These are phyloP conservation scores for Helostoma temminkii DNA, from an alignment of 2,797 vertebrate species.

Conservation along the genomic window DNA sequence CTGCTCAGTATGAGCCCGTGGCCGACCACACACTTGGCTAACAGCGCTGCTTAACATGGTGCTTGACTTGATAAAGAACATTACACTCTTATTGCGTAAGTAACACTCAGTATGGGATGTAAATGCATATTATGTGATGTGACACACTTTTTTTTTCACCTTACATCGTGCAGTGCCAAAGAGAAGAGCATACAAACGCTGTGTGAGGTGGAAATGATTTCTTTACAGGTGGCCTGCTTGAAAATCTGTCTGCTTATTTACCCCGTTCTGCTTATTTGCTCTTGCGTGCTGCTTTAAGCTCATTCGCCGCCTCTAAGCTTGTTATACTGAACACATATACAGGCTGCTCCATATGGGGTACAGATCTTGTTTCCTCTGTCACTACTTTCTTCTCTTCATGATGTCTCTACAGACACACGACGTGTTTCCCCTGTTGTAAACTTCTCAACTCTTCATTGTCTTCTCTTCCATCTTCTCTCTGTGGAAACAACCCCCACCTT, in stretches of 20 bases:
- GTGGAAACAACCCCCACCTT: slow-evolving; percentile 15
- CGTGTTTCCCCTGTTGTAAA: slow-evolving; percentile 12
- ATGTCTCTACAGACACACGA: slow-evolving; percentile 5
- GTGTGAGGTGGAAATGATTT: slow-evolving; percentile 24
- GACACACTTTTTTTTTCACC: slow-evolving; percentile 17
- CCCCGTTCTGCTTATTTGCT: slow-evolving; percentile 31
- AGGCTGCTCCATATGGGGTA: slow-evolving; percentile 24
- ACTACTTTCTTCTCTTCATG: background rate
- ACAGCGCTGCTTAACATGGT: slow-evolving; percentile 16
- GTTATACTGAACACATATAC: slow-evolving; percentile 27
- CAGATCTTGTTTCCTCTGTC: background rate
- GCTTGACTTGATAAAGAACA: slow-evolving; percentile 22
- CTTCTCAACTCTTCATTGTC: background rate
- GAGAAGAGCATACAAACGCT: slow-evolving; percentile 2
- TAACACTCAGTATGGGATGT: slow-evolving; percentile 23
- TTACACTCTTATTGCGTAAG: slow-evolving; percentile 28
- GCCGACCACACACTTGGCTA: slow-evolving; percentile 16
- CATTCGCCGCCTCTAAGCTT: slow-evolving; percentile 27
- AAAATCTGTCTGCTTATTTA: slow-evolving; percentile 17
- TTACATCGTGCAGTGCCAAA: slow-evolving; percentile 3
- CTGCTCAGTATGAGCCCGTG: slow-evolving; percentile 29
- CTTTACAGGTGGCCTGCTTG: slow-evolving; percentile 24
- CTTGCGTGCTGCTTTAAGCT: slow-evolving; percentile 36
- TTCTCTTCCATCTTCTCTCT: slow-evolving; percentile 3
- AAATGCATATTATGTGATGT: slow-evolving; percentile 17